phyloP scores from a whole-genome alignment of 2,888 invertebrate genomes.

The Clitarchus hookeri region DNA sequence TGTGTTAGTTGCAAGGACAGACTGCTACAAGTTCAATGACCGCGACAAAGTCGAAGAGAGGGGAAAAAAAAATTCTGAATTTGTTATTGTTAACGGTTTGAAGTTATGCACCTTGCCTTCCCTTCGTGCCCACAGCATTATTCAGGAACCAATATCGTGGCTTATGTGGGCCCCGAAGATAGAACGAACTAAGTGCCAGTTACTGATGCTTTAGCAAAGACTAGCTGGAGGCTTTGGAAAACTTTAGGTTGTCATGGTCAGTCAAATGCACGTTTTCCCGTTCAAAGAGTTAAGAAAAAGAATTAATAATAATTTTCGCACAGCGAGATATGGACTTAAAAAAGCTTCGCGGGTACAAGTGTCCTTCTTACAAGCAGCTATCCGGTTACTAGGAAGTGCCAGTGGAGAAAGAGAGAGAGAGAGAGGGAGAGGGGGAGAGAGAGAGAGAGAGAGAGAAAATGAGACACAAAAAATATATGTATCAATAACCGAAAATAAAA shows the following conservation, averaged over 20 bases:
- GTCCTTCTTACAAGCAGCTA: neutral
- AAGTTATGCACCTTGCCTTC: neutral
- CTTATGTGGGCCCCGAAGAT: neutral
- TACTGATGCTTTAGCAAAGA: too few relatives aligned
- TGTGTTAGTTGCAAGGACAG: neutral
- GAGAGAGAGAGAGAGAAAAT: neutral
- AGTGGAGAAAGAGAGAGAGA: neutral
- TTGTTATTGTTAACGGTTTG: neutral
- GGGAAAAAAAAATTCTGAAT: neutral
- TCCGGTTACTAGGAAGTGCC: neutral
- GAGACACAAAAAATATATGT: slow-evolving; percentile 6
- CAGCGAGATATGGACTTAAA: too few relatives aligned
- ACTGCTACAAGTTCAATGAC: neutral
- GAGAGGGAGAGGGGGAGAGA: neutral
- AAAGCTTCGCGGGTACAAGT: neutral
- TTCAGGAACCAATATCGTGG: neutral
- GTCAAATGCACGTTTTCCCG: too few relatives aligned
- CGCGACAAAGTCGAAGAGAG: neutral
- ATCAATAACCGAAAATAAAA: slow-evolving; percentile 10
- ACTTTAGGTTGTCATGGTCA: too few relatives aligned
- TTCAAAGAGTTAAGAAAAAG: too few relatives aligned
- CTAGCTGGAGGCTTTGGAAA: too few relatives aligned
- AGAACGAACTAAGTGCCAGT: neutral
- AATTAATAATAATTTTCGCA: too few relatives aligned
- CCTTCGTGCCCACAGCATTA: slow-evolving; percentile 5